phyloP scores from a whole-genome alignment of 1,140 invertebrate genomes.

The Eueides isabella region DNA sequence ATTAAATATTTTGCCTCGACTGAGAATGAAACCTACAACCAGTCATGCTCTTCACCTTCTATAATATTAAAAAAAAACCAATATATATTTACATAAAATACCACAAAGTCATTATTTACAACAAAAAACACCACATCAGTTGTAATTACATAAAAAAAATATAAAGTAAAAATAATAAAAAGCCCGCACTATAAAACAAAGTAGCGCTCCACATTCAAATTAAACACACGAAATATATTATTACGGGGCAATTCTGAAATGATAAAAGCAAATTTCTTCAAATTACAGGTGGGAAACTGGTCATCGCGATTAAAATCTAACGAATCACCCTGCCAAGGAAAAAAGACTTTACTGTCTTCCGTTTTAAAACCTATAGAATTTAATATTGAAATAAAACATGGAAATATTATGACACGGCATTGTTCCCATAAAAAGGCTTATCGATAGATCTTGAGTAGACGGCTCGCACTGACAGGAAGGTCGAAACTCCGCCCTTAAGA shows the following conservation, averaged over 20 bases:
- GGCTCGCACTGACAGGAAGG: conserved; percentile 27
- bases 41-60: no score
- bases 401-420: conserved; percentile 50
- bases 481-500: conserved; percentile 31
- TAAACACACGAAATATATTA: conserved; percentile 33
- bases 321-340: conserved; percentile 17
- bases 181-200: background rate
- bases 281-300: conserved; percentile 39
- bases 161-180: background rate
- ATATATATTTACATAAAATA: no score
- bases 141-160: background rate
- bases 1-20: no score
- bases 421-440: conserved; percentile 47
- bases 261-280: conserved; percentile 40
- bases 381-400: conserved; percentile 21
- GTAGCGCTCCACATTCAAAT: conserved; percentile 27
- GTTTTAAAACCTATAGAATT: conserved; percentile 14
- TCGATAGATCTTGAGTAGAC: conserved; percentile 14
- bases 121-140: background rate
- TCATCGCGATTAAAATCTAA: conserved; percentile 32
- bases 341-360: conserved; percentile 19
- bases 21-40: no score
- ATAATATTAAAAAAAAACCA: no score
- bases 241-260: conserved; percentile 36
- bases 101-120: background rate